phyloP scores from a whole-genome alignment of 2,113 vertebrate genomes.

The Oenanthe melanoleuca region DNA sequence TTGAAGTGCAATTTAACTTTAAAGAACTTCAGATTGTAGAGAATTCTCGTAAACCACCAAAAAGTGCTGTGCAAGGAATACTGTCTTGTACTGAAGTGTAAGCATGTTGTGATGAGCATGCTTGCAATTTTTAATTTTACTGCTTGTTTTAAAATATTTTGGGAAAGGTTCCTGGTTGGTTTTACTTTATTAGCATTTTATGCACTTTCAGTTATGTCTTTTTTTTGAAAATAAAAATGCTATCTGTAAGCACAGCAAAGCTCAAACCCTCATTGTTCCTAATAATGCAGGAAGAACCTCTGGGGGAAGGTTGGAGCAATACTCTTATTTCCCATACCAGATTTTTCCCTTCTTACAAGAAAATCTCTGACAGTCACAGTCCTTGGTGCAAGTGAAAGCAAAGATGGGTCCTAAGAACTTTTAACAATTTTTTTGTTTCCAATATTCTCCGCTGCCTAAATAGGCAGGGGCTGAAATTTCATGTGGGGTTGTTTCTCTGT shows the following conservation, averaged over 20 bases:
- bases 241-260: background rate
- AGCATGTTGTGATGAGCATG: slow-evolving; percentile 12
- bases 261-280: background rate
- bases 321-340: background rate
- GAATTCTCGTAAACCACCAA: slow-evolving; percentile 67
- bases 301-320: background rate
- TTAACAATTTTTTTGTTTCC: background rate
- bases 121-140: slow-evolving; percentile 44
- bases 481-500: background rate
- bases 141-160: slow-evolving; percentile 19
- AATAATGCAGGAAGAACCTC: background rate
- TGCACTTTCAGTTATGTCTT: background rate
- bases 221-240: background rate
- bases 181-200: background rate
- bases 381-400: background rate
- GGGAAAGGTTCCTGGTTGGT: background rate
- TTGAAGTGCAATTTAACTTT: slow-evolving; percentile 79
- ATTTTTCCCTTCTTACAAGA: background rate
- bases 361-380: background rate
- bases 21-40: slow-evolving; percentile 74
- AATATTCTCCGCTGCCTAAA: background rate
- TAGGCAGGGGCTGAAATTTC: background rate
- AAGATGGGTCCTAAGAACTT: background rate
- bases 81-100: slow-evolving; percentile 37
- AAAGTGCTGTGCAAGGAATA: slow-evolving; percentile 65